Evolutionary conservation across 2,888 invertebrate species (phyloP).

Genomic region (Panorpa germanica): DNA sequence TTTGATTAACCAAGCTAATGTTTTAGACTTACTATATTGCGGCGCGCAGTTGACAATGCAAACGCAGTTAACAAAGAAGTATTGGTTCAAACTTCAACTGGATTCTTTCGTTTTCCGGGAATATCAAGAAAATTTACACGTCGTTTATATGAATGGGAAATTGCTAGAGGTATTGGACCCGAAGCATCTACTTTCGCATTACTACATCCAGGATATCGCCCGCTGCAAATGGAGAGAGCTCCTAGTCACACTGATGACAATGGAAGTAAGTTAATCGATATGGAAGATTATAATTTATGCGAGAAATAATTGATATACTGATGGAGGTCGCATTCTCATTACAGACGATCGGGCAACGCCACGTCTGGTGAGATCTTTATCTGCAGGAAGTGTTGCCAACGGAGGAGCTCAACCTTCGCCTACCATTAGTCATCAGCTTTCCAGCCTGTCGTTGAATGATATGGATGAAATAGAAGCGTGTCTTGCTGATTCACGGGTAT

Average conservation of each 20-base stretch:
- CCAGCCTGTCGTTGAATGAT: slow-evolving; percentile 55
- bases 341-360: slow-evolving; percentile 21
- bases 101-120: slow-evolving; percentile 68
- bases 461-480: slow-evolving; percentile 43
- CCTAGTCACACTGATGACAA: slow-evolving; percentile 16
- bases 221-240: too few species aligned
- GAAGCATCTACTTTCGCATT: slow-evolving; percentile 72
- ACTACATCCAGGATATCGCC: slow-evolving; percentile 36
- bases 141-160: slow-evolving; percentile 83
- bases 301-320: slow-evolving; percentile 3
- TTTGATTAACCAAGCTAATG: too few species aligned
- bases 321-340: slow-evolving; percentile 17
- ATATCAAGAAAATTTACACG: slow-evolving; percentile 79
- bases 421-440: slow-evolving; percentile 41
- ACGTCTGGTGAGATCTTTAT: slow-evolving; percentile 49
- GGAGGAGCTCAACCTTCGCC: slow-evolving; percentile 26
- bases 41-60: slow-evolving; percentile 32
- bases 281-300: slow-evolving; percentile 7
- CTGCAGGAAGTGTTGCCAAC: slow-evolving; percentile 52
- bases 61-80: slow-evolving; percentile 45
- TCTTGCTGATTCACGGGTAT: slow-evolving; percentile 17
- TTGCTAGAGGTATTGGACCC: slow-evolving; percentile 68
- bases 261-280: slow-evolving; percentile 9
- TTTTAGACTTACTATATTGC: slow-evolving; percentile 32
- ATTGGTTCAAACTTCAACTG: slow-evolving; percentile 62